These are phyloP conservation scores for Tokudaia muenninki DNA, from an alignment of 2,797 vertebrate species.

Conservation along the genomic window DNA sequence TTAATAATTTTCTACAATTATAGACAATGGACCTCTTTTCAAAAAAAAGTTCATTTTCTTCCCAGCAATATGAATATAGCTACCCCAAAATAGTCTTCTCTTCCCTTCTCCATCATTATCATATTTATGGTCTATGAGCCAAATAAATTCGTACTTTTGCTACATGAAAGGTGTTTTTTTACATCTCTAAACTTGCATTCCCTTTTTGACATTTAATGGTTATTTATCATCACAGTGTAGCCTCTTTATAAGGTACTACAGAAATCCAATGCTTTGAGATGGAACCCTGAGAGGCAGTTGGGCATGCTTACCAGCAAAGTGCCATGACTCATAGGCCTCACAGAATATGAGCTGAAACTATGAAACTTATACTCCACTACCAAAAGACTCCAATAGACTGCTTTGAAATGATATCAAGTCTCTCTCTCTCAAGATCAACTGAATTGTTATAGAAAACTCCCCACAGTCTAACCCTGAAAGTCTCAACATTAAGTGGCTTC, in stretches of 20 bases:
- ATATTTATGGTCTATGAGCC: neutral
- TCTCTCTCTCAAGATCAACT: neutral
- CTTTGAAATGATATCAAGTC: neutral
- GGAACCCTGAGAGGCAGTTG: neutral
- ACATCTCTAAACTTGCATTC: constrained; percentile 1
- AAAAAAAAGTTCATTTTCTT: neutral
- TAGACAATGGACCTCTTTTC: constrained; percentile 3
- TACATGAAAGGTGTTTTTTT: neutral
- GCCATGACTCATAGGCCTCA: neutral
- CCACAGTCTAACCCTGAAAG: neutral
- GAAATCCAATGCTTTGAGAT: neutral
- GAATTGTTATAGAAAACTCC: neutral
- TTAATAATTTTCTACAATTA: constrained; percentile 9
- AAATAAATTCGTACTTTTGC: constrained; percentile 25
- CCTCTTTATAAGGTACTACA: neutral
- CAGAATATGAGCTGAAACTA: neutral
- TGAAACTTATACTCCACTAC: neutral
- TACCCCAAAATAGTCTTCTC: constrained; percentile 9
- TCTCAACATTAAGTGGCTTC: constrained; percentile 38
- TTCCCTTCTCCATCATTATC: constrained; percentile 11
- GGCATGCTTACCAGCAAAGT: neutral
- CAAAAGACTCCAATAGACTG: neutral
- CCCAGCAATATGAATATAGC: constrained; percentile 1
- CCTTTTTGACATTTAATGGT: constrained; percentile 26
- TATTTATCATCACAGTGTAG: neutral